Evolutionary conservation across 2,888 invertebrate species (phyloP).

Genomic region (Trypoxylon attenuatum): DNA sequence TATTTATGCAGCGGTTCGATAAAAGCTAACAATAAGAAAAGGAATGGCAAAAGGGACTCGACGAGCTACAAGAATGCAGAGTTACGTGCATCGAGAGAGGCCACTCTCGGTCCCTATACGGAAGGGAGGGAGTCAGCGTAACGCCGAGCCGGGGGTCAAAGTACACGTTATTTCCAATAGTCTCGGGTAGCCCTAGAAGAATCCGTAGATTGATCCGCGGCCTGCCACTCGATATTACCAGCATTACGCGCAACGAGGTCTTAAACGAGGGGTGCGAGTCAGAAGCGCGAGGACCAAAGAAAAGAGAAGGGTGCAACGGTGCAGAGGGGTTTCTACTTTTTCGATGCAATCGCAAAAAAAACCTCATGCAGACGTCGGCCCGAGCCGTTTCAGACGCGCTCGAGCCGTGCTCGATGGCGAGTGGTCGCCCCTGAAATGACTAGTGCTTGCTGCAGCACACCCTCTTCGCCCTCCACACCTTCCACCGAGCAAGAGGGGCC

Average conservation of each 20-base stretch:
- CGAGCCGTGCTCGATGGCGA: slow-evolving; percentile 52
- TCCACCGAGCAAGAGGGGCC: too few species aligned
- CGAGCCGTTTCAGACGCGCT: slow-evolving; percentile 46
- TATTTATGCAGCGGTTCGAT: background rate
- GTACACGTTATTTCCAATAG: too few species aligned
- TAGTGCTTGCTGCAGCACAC: slow-evolving; percentile 60
- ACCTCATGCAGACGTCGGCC: slow-evolving; percentile 36
- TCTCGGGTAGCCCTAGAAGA: too few species aligned
- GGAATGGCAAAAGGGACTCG: background rate
- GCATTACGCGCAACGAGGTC: background rate
- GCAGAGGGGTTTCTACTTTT: slow-evolving; percentile 16
- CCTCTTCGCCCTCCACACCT: too few species aligned
- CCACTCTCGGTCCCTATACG: background rate
- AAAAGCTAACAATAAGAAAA: background rate
- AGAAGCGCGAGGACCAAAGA: slow-evolving; percentile 11
- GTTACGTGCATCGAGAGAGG: background rate
- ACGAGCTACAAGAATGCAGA: background rate
- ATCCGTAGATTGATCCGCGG: too few species aligned
- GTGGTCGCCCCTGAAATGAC: slow-evolving; percentile 60
- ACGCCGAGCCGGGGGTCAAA: too few species aligned
- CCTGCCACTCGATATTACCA: background rate
- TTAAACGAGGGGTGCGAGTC: background rate
- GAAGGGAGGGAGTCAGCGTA: background rate
- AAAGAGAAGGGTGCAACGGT: background rate
- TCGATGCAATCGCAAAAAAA: slow-evolving; percentile 35